Evolutionary conservation across 2,888 invertebrate genomes (phyloP), one percentile per base, ranked within the genome.

Genomic region (Ennomos fuscantarius): DNA sequence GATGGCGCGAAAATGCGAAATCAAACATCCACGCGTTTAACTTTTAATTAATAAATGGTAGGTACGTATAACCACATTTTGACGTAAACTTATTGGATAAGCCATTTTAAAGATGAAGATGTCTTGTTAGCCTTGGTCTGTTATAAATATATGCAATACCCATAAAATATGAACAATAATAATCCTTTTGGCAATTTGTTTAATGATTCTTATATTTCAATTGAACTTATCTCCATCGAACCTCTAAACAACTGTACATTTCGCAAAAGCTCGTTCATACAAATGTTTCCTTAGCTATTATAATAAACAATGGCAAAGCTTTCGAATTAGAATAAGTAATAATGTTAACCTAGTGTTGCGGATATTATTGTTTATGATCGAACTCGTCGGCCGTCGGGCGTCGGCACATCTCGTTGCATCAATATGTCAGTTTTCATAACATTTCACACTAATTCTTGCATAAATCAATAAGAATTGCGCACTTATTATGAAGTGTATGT

Each of bases 341-440:
- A 36, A 36, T 9, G 9, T 12, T 12, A 10, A 13, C 24, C 12
- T 33, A 15, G 3, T 15, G 35, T 53, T 62, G 49, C 12, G 32
- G 53, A 56, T 61, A 49, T 65, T 65, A 55, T 65, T 58, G 43
- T 53, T 46, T 44, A 45, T 64, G 62, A 65, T 62, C 69, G 62
- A 63, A 50, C 54, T 52, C 15, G 60, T 58, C 24, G 24, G 24
- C 5, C 24, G 24, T 6, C 24, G 24, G 24, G 0, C 24, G 24
- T 6, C 55, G 39, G 12, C 32, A 32, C 8, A 47, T 32, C 55
- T 48, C 34, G 48, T 62, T 57, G 48, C 60, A 55, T 68, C 58
- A 59, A 46, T 45, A 39, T 55, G 55, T 69, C 53, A 60, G 55
- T 55, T 70, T 68, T 67, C 62, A 70, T 68, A 73, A 71, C 49